These are phyloP conservation scores for Drosophila testacea DNA, from an alignment of 2,888 invertebrate genomes.

Conservation along the genomic window DNA sequence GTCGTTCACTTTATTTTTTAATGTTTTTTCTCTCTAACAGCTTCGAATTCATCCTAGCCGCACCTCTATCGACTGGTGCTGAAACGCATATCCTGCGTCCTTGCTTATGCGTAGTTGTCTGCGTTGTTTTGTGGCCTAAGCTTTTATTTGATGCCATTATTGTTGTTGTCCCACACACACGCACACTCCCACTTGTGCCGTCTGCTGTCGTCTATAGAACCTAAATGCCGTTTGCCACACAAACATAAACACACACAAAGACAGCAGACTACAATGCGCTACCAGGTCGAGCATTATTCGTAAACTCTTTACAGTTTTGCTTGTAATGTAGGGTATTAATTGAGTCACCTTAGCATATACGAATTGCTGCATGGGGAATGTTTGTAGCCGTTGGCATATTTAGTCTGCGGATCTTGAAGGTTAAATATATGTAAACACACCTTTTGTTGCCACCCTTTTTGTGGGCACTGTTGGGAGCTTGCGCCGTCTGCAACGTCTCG, in stretches of 20 bases:
- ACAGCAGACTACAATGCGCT: slow-evolving; percentile 56
- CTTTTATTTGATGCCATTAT: slow-evolving; percentile 64
- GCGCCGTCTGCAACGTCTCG: slow-evolving; percentile 4
- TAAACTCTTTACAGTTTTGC: not conserved
- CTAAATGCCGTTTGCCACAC: not conserved
- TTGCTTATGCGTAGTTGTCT: slow-evolving; percentile 74
- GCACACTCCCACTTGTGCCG: slow-evolving; percentile 4
- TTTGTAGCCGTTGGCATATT: slow-evolving; percentile 70
- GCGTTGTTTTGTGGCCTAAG: slow-evolving; percentile 67
- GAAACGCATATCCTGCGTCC: slow-evolving; percentile 65
- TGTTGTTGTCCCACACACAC: slow-evolving; percentile 11
- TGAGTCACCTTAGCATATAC: slow-evolving; percentile 14
- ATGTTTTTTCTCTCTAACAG: not conserved
- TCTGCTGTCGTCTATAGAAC: not conserved
- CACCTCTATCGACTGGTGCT: slow-evolving; percentile 16
- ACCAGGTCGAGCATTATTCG: slow-evolving; percentile 11
- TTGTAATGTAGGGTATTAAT: slow-evolving; percentile 48
- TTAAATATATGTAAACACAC: slow-evolving; percentile 78
- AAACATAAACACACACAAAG: no score
- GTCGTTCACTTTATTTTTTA: not conserved
- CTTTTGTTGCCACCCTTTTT: slow-evolving; percentile 46
- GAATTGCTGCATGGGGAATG: slow-evolving; percentile 19
- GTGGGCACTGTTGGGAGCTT: not conserved
- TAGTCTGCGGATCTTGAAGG: slow-evolving; percentile 76
- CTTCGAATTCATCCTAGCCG: slow-evolving; percentile 32